phyloP scores from a whole-genome alignment of 2,888 invertebrate species.

The Sacculina carcini region DNA sequence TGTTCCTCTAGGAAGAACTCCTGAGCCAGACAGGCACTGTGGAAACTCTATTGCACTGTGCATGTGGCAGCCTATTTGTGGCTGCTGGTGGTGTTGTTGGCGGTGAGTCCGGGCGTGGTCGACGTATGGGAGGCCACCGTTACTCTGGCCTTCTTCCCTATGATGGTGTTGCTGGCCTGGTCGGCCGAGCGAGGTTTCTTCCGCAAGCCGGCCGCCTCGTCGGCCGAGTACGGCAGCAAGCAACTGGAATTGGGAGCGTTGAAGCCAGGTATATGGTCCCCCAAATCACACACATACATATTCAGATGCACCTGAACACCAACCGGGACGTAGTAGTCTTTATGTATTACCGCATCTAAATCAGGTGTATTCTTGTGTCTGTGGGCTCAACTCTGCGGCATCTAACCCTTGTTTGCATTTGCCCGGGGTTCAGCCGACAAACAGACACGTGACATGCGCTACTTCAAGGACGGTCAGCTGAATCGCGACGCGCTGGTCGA shows the following conservation, averaged over 20 bases:
- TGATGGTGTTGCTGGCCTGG: constrained; percentile 28
- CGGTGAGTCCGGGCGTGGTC: constrained; percentile 21
- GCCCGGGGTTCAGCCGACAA: constrained; percentile 17
- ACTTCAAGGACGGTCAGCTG: constrained; percentile 20
- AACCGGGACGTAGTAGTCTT: background rate
- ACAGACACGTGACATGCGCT: constrained; percentile 17
- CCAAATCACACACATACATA: background rate
- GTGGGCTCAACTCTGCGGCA: background rate
- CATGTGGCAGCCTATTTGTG: constrained; percentile 30
- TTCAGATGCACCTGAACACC: background rate
- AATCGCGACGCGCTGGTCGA: constrained; percentile 22
- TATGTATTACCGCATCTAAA: background rate
- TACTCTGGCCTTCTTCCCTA: constrained; percentile 29
- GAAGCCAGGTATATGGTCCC: constrained; percentile 19
- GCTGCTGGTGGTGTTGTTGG: constrained; percentile 25
- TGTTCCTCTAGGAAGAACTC: too few relatives aligned
- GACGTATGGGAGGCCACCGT: constrained; percentile 31
- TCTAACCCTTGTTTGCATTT: background rate
- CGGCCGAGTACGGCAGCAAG: constrained; percentile 19
- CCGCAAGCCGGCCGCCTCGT: constrained; percentile 20
- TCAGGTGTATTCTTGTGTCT: background rate
- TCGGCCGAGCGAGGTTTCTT: constrained; percentile 24
- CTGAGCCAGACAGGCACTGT: too few relatives aligned
- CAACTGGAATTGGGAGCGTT: constrained; percentile 23
- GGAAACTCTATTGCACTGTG: too few relatives aligned